Percentiles rank a stretch among this genome's conserved stretches.
Conservation (phyloP, 1,140 invertebrate genomes). For the Catajapyx aquilonaris region DNA sequence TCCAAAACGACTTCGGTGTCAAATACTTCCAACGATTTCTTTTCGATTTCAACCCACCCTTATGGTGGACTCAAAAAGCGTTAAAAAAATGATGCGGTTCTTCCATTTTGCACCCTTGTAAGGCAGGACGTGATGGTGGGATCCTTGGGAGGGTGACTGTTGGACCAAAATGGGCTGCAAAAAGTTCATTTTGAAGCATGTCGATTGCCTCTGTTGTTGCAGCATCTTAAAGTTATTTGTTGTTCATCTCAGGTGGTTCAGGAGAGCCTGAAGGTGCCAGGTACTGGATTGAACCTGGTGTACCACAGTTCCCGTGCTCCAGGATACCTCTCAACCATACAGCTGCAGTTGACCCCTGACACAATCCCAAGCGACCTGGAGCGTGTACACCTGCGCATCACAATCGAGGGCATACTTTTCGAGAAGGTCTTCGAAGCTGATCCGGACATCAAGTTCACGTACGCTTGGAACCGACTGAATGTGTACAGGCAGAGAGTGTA, state of each 20-base stretch:
- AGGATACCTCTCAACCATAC: slow-evolving; percentile 85
- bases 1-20: too few relatives aligned
- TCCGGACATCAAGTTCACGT: slow-evolving; percentile 86
- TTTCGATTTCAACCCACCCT: too few relatives aligned
- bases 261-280: slow-evolving; percentile 79
- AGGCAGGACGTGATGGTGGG: too few relatives aligned
- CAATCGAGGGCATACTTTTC: slow-evolving; percentile 82
- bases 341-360: slow-evolving; percentile 77
- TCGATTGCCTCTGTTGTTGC: too few relatives aligned
- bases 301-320: slow-evolving; percentile 82
- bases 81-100: too few relatives aligned
- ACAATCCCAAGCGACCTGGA: slow-evolving; percentile 55
- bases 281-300: slow-evolving; percentile 77
- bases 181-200: too few relatives aligned
- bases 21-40: too few relatives aligned
- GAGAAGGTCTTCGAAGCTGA: slow-evolving; percentile 88
- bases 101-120: too few relatives aligned
- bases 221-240: background rate
- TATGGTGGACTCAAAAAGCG: too few relatives aligned
- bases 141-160: too few relatives aligned
- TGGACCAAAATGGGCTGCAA: too few relatives aligned
- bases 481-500: slow-evolving; percentile 90
- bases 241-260: slow-evolving; percentile 58
- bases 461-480: slow-evolving; percentile 87
- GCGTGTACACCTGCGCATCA: slow-evolving; percentile 71